These are phyloP conservation scores for Metridium senile DNA, from an alignment of 92 coral and sea anemone genomes.

Conservation along the genomic window DNA sequence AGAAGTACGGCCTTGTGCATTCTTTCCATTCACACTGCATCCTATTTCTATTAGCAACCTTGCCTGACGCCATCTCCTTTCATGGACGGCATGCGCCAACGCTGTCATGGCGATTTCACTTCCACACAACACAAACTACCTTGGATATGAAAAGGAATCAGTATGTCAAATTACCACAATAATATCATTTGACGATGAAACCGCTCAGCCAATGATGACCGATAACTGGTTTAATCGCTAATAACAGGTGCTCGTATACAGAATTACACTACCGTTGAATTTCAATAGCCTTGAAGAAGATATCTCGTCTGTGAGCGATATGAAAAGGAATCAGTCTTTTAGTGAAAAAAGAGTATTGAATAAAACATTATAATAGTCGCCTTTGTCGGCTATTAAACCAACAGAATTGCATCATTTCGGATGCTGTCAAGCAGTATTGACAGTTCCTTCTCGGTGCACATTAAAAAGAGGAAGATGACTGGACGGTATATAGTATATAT, in stretches of 20 bases:
- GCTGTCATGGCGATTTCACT: slow-evolving; percentile 55
- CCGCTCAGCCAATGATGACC: slow-evolving; percentile 14
- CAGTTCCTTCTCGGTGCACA: background rate
- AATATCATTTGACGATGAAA: background rate
- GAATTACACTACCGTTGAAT: background rate
- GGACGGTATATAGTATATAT: background rate
- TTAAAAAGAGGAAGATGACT: background rate
- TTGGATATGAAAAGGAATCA: background rate
- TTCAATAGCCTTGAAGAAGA: background rate
- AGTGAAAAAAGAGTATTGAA: no score
- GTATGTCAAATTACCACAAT: slow-evolving; percentile 11
- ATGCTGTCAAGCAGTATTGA: background rate
- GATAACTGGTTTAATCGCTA: background rate
- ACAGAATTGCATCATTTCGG: background rate
- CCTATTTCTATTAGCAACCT: slow-evolving; percentile 68
- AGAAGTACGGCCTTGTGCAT: slow-evolving; percentile 59
- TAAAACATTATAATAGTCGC: no score
- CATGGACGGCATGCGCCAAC: slow-evolving; percentile 56
- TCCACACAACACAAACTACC: background rate
- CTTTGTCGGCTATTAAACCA: background rate
- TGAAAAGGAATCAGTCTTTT: no score
- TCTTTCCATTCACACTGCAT: slow-evolving; percentile 66
- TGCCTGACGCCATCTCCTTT: slow-evolving; percentile 83
- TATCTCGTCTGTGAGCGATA: no score
- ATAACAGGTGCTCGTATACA: background rate